phyloP scores from a whole-genome alignment of 2,888 invertebrate species.

The Nysson spinosus region DNA sequence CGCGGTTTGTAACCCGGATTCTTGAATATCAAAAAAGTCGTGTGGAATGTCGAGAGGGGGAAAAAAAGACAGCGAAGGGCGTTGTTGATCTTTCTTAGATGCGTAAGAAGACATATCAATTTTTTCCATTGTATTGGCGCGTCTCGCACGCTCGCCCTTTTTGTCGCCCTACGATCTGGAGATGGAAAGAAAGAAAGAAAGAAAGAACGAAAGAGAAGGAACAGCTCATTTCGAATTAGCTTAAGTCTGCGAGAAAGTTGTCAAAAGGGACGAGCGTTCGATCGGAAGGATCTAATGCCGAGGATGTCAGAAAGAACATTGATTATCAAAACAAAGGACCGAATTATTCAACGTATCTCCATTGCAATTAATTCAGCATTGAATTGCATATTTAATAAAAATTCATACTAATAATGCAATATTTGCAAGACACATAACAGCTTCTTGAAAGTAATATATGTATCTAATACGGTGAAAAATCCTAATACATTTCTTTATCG shows the following conservation, averaged over 20 bases:
- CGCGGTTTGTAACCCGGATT: slow-evolving; percentile 13
- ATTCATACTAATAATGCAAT: too few relatives aligned
- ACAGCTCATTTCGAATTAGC: slow-evolving; percentile 43
- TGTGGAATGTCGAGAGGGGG: slow-evolving; percentile 10
- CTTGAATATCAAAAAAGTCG: slow-evolving; percentile 47
- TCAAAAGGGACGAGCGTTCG: slow-evolving; percentile 61
- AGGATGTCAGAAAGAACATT: background rate
- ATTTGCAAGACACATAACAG: too few relatives aligned
- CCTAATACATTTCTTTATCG: too few relatives aligned
- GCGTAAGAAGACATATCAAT: slow-evolving; percentile 69
- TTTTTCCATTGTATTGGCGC: slow-evolving; percentile 49
- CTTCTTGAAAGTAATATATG: too few relatives aligned
- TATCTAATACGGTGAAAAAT: too few relatives aligned
- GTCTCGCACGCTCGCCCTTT: slow-evolving; percentile 40
- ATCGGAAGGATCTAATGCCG: slow-evolving; percentile 34
- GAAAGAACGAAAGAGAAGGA: background rate
- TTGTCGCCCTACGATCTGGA: slow-evolving; percentile 22
- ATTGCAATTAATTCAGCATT: too few relatives aligned
- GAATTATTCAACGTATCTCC: background rate
- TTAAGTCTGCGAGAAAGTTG: slow-evolving; percentile 34
- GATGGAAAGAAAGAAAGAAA: background rate
- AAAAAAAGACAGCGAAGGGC: slow-evolving; percentile 4
- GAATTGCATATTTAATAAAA: too few relatives aligned
- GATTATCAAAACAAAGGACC: background rate
- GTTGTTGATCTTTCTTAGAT: slow-evolving; percentile 56